Conservation (phyloP, 2,888 invertebrate species). For the Drosophila acutilabella region DNA sequence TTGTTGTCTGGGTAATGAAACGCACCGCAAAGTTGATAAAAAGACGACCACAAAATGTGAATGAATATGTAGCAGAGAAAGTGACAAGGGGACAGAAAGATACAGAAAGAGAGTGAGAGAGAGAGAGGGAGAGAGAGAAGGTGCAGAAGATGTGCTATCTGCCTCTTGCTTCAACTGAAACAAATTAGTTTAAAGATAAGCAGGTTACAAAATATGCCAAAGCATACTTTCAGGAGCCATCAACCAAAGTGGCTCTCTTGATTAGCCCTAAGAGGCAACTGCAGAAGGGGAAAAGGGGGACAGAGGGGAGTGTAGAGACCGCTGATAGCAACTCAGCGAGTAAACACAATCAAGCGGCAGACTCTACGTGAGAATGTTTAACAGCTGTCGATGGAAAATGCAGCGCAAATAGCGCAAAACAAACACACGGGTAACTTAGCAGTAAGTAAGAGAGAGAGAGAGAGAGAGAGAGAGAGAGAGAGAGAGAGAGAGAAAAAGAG, state of each 20-base stretch:
- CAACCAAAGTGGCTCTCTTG: slow-evolving; percentile 72
- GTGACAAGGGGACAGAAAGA: neutral
- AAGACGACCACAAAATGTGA: slow-evolving; percentile 50
- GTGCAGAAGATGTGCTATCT: neutral
- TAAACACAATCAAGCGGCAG: slow-evolving; percentile 75
- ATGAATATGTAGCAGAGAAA: slow-evolving; percentile 34
- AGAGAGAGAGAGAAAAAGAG: slow-evolving; percentile 13
- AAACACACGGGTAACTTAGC: slow-evolving; percentile 34
- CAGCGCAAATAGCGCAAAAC: slow-evolving; percentile 56
- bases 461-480: slow-evolving; percentile 9
- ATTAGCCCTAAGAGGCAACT: slow-evolving; percentile 66
- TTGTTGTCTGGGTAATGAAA: slow-evolving; percentile 57
- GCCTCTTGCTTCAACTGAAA: slow-evolving; percentile 29
- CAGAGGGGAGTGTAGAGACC: neutral
- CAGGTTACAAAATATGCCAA: slow-evolving; percentile 77
- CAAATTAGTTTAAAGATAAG: slow-evolving; percentile 81
- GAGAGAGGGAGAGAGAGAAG: neutral
- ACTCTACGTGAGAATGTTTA: slow-evolving; percentile 73
- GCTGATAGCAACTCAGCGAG: slow-evolving; percentile 26
- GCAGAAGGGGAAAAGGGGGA: neutral
- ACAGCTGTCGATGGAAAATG: slow-evolving; percentile 77
- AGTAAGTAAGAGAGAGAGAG: neutral
- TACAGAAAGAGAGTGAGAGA: neutral
- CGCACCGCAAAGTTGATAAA: slow-evolving; percentile 70
- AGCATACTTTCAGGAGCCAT: slow-evolving; percentile 68